Evolutionary conservation across 2,888 invertebrate genomes (phyloP), one percentile per base, ranked within the genome.

Genomic region (Argyra leucocephala): DNA sequence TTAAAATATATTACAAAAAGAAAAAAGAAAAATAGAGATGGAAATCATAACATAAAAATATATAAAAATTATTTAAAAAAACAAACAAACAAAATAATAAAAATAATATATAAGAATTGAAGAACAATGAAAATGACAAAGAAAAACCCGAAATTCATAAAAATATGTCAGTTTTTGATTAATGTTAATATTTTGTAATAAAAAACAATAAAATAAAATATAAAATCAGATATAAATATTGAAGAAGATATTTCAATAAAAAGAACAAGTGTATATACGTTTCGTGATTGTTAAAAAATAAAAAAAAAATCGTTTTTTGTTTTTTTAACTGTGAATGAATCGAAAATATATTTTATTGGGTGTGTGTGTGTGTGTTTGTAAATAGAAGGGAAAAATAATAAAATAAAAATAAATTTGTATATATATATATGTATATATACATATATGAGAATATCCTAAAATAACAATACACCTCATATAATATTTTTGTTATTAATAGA

Each of bases 101-200:
- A 7, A 10, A 31, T 5, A 48, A 48, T 48, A 48, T 18, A 1
- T 18, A 18, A 48, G 18, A 18, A 48, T 18, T 15, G 18, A 48
- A 48, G 4, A 48, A 18, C 15, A 15, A 37, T 12, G 12, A 37
- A 37, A 37, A 48, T 18, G 18, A 15, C 15, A 48, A n/a, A 48
- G 10, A 10, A 31, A 7, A 31, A 7, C 10, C 6, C 5, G 10
- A 31, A 48, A 48, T 15, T 48, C 48, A 48, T 48, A 48, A 48
- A 48, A 48, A 48, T 48, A 48, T 48, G 48, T 48, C 48, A 48
- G 18, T 48, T 48, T 48, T 48, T 48, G 48, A 48, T 48, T 48
- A 48, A 48, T 48, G 48, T 48, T 48, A 48, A 48, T 48, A 48
- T 48, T n/a, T n/a, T 48, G 48, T 48, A 48, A 48, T 48, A 48